Evolutionary conservation across 2,888 invertebrate species (phyloP).

Genomic region (Lymantria dispar): DNA sequence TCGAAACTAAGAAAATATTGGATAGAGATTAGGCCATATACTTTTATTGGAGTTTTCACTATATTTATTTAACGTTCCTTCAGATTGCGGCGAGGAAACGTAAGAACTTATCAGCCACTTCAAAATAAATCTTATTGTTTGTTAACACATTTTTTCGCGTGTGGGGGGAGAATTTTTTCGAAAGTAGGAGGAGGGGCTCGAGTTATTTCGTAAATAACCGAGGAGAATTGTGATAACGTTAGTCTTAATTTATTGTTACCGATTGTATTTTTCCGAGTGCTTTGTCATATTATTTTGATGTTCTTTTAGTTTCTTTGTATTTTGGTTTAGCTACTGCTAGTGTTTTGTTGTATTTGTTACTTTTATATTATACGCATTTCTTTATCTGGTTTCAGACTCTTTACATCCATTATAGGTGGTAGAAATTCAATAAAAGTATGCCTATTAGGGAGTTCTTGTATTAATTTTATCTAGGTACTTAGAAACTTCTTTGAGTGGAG

Average conservation of each 20-base stretch:
- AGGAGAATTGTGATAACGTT: conserved; percentile 57
- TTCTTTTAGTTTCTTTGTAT: conserved; percentile 24
- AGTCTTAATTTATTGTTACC: conserved; percentile 59
- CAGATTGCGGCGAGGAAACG: conserved; percentile 50
- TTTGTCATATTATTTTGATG: conserved; percentile 38
- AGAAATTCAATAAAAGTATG: background rate
- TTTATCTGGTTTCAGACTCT: background rate
- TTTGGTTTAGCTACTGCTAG: too few relatives aligned
- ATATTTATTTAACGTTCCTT: conserved; percentile 76
- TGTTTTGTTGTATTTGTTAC: too few relatives aligned
- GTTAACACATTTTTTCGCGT: conserved; percentile 69
- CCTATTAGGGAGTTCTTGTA: too few relatives aligned
- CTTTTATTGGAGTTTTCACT: conserved; percentile 79
- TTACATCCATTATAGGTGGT: background rate
- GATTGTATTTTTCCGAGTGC: conserved; percentile 43
- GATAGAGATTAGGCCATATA: conserved; percentile 80
- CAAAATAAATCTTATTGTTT: conserved; percentile 78
- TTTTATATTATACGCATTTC: background rate
- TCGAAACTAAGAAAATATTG: conserved; percentile 80
- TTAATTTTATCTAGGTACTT: too few relatives aligned
- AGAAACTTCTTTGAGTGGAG: too few relatives aligned
- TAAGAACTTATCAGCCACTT: conserved; percentile 68
- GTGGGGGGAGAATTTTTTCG: conserved; percentile 4
- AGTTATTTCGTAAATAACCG: conserved; percentile 51
- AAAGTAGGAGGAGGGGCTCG: background rate